A percentile compares a stretch with the other conserved stretches of the same genome.
Evolutionary conservation across 1,140 invertebrate species (phyloP).

Genomic region (Fopius arisanus): DNA sequence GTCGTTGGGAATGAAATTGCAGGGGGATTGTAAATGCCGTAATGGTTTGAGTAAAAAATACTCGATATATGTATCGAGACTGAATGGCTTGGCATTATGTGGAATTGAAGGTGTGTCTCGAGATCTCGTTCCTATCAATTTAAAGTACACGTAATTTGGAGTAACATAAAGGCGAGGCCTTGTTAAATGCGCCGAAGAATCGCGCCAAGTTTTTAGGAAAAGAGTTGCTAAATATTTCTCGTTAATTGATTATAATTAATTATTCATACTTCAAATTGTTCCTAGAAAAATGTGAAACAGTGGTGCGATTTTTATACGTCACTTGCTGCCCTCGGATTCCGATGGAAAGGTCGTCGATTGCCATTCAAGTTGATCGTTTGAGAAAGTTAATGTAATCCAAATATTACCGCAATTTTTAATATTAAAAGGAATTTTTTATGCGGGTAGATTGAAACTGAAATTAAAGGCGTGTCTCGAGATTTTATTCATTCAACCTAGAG

Average conservation of each 20-base stretch:
- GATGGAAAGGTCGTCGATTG: too few species aligned
- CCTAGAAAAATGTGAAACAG: too few species aligned
- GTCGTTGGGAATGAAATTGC: background rate
- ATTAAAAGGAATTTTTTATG: too few species aligned
- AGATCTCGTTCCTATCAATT: background rate
- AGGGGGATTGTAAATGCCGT: background rate
- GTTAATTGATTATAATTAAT: too few species aligned
- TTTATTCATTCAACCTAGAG: background rate
- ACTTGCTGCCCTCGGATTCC: too few species aligned
- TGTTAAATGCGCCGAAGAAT: background rate
- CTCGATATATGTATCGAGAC: background rate
- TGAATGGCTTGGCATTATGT: conserved; percentile 12
- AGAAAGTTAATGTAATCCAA: too few species aligned
- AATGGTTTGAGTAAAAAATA: background rate
- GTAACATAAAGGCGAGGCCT: background rate
- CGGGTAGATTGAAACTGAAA: too few species aligned
- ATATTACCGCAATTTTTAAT: too few species aligned
- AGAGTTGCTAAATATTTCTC: too few species aligned
- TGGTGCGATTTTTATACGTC: too few species aligned
- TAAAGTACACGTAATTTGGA: background rate
- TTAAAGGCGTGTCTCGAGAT: conserved; percentile 9
- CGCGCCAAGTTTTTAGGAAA: background rate
- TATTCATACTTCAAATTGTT: too few species aligned
- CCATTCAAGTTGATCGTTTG: too few species aligned
- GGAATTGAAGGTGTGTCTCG: conserved; percentile 9